Base-by-base conservation (phyloP, 2,888 invertebrate species). In the Dysmachus trigonus region DNA sequence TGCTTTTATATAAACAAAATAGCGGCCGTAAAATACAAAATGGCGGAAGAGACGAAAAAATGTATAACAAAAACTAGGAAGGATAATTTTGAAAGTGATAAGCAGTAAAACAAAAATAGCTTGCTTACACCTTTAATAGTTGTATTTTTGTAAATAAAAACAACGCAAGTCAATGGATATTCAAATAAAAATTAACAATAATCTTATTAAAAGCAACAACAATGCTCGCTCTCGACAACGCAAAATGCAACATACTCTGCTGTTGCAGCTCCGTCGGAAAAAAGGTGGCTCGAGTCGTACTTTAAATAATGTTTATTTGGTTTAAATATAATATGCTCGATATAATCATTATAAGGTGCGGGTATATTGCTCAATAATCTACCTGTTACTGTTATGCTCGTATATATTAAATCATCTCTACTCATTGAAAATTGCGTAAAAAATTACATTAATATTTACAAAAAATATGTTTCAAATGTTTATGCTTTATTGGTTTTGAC, bases 341-440 rank as follows among this genome's bases (percentile, higher is more conserved):
- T 83, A 83, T 83, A 83, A 83, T 72, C 13, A 83, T 83, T 30
- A 72, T 41, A 41, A 27, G 35, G 72, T 72, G 22, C 38, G 35
- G 72, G 83, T 83, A 41, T 83, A 83, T 83, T 83, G 83, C 83
- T 83, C 83, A 83, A 83, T 72, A 72, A 83, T 53, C 81, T 82
- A 30, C 27, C 53, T 83, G 83, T 83, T 83, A 83, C 72, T 72
- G 83, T 53, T 82, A 73, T 79, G 47, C n/a, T 77, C 27, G 62
- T 77, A 82, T 83, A 83, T 83, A 83, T 83, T 83, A 83, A 83
- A 83, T 83, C 72, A 83, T 72, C 72, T 83, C 83, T 83, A 83
- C 83, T 83, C 83, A 83, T 72, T 83, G 83, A 83, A 83, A 83
- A 72, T 83, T 83, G 83, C 83, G 83, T 83, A 83, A 83, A 83